These are phyloP conservation scores for Neomonachus schauinslandi DNA, from an alignment of 2,113 vertebrate genomes.

Conservation along the genomic window DNA sequence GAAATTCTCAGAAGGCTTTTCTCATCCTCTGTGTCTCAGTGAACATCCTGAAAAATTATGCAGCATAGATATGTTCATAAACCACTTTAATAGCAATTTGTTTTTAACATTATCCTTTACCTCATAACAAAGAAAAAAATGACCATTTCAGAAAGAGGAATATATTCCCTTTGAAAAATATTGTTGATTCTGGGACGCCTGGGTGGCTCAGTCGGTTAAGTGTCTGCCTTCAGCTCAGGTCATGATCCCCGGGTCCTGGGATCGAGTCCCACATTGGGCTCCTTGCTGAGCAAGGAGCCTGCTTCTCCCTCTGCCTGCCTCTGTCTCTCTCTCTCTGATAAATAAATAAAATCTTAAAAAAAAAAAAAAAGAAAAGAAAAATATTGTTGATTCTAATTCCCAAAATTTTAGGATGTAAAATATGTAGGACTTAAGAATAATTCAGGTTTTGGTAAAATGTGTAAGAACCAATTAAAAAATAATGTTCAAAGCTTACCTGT, in stretches of 20 bases:
- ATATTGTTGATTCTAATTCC: neutral
- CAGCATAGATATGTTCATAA: neutral
- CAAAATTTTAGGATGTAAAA: neutral
- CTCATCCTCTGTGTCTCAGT: neutral
- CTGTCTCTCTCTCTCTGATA: too few species aligned
- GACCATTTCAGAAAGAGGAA: neutral
- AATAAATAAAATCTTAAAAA: too few species aligned
- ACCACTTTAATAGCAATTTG: neutral
- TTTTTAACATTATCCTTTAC: neutral
- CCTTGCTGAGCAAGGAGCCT: too few species aligned
- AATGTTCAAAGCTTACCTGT: neutral
- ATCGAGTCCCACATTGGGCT: too few species aligned
- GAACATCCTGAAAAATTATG: neutral
- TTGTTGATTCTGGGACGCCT: neutral
- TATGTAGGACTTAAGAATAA: neutral
- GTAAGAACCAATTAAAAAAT: neutral
- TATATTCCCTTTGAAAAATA: neutral
- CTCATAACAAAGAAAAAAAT: neutral
- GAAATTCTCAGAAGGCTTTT: neutral
- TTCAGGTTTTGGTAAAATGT: neutral
- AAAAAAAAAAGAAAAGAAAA: neutral
- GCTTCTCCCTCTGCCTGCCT: too few species aligned
- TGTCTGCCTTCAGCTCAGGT: too few species aligned
- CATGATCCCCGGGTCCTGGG: too few species aligned
- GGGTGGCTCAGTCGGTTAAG: too few species aligned